Conservation (phyloP, 2,113 vertebrate genomes). For the Onychorhynchus coronatus region DNA sequence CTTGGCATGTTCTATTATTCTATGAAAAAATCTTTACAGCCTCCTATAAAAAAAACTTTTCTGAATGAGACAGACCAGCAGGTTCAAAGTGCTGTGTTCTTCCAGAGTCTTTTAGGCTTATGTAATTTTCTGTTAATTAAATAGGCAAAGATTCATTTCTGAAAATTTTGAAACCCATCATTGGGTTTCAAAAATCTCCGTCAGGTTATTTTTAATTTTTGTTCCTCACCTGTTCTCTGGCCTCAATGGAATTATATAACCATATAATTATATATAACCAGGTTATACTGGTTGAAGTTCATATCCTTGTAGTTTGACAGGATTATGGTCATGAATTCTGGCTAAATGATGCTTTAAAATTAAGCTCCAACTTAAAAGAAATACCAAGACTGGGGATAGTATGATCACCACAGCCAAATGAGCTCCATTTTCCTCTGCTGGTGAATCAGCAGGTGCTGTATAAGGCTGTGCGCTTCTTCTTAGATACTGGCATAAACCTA, state of each 20-base stretch:
- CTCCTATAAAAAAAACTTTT: background rate
- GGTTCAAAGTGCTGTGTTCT: background rate
- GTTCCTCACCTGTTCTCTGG: background rate
- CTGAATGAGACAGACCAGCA: background rate
- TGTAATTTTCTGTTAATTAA: background rate
- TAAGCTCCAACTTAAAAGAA: background rate
- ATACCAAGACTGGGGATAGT: background rate
- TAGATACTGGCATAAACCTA: background rate
- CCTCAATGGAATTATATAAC: background rate
- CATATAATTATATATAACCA: background rate
- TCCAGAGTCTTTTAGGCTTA: background rate
- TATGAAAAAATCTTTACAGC: background rate
- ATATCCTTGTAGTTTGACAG: background rate
- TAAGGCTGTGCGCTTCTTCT: background rate
- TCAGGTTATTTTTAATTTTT: background rate
- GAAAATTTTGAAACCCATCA: no score
- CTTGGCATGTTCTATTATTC: background rate
- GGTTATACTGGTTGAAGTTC: background rate
- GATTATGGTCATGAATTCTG: background rate
- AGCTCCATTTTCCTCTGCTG: background rate
- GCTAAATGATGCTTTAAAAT: background rate
- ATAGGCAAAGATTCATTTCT: background rate
- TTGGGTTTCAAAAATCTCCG: background rate
- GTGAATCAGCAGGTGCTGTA: background rate
- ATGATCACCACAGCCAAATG: background rate